Percentiles rank a stretch among this genome's conserved stretches.
Conservation (phyloP, 92 coral and sea anemone genomes). For the Blastomussa wellsi region DNA sequence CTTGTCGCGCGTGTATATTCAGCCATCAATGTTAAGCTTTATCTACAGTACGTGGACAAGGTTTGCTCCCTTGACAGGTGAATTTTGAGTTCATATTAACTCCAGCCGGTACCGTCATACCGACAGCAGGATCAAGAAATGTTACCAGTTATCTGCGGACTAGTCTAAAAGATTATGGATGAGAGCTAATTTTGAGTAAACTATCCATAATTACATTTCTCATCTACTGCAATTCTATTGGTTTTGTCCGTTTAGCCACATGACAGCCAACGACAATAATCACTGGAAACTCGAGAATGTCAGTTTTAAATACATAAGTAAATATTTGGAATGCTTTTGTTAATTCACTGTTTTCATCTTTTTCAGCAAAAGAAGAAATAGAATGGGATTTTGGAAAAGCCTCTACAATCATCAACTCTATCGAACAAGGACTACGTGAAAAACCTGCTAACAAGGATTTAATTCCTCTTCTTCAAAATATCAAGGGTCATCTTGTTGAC, state of each 20-base stretch:
- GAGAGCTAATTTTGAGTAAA: background rate
- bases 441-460: background rate
- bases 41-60: background rate
- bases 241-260: background rate
- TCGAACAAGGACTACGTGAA: slow-evolving; percentile 2
- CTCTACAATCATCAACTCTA: slow-evolving; percentile 7
- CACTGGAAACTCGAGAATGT: background rate
- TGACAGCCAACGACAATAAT: background rate
- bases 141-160: background rate
- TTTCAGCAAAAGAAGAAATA: background rate
- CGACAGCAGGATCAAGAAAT: background rate
- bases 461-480: slow-evolving; percentile 18
- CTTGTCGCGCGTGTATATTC: background rate
- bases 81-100: background rate
- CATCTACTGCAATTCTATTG: background rate
- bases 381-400: slow-evolving; percentile 21
- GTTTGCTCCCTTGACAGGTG: background rate
- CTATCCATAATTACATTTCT: no score
- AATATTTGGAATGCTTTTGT: background rate
- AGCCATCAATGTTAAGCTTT: background rate
- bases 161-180: background rate
- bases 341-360: background rate
- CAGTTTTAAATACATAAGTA: background rate
- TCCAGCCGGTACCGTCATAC: background rate
- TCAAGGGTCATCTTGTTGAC: slow-evolving; percentile 21